Base-by-base conservation (phyloP, 2,797 vertebrate species). In the Sarcophilus harrisii region DNA sequence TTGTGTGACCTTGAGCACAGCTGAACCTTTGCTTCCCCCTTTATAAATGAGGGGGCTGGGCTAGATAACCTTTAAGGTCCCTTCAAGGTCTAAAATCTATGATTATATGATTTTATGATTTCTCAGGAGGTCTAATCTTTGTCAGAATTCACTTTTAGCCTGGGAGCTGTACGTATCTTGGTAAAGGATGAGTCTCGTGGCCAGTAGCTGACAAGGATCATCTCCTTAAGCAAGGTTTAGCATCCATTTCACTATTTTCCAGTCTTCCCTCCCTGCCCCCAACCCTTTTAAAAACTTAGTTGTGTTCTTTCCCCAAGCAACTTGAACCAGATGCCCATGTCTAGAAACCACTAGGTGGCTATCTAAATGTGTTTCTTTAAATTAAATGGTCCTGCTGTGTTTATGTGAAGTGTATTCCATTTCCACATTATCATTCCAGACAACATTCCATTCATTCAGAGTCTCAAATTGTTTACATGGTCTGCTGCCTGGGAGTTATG, bases 361-460 rank as follows among this genome's bases (percentile, higher is more conserved):
- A 98, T 97, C 96, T 96, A 55, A 95, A 94, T 81, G 97, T 98
- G 94, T 94, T 95, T 93, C 94, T 98, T 98, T 98, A 98, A 97
- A 97, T 98, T 97, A 96, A 97, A 96, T 94, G 27, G 91, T 87
- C 93, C 96, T 96, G 95, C 94, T 98, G 97, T 98, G 98, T 98
- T 98, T 98, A 97, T 95, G 93, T 52, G 94, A 98, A 93, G 96
- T 97, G 57, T 59, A 95, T 97, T 97, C 97, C 96, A 94, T 97
- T 94, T 96, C 95, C 97, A 95, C 96, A 92, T 98, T 95, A 95
- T 98, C 98, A 96, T 98, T 98, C 98, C 98, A 97, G 97, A 97
- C 95, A 21, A 14, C 98, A 99, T 98, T 99, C 98, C 97, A 96
- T 96, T 97, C 97, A 97, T 97, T 98, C 96, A 98, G 97, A 93